Conservation (phyloP, 2,113 vertebrate genomes). For the Xiphophorus hellerii region DNA sequence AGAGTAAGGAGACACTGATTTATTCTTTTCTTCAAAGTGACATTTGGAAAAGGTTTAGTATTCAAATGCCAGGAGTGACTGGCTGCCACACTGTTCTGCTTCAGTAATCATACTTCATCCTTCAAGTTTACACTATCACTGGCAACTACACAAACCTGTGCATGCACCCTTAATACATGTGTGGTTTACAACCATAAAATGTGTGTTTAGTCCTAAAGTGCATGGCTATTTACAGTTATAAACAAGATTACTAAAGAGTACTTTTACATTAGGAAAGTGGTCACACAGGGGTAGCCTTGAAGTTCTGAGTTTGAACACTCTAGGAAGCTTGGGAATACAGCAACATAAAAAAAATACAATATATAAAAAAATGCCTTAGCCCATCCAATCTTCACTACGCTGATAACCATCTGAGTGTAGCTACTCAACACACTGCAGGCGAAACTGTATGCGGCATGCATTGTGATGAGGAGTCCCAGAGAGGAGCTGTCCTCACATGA, state of each 20-base stretch:
- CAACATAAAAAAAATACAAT: conserved; percentile 22
- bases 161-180: conserved; percentile 10
- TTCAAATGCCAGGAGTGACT: conserved; percentile 49
- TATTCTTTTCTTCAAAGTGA: conserved; percentile 63
- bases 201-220: conserved; percentile 6
- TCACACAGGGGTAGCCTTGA: conserved; percentile 20
- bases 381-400: conserved; percentile 59
- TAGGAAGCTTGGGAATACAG: conserved; percentile 28
- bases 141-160: not conserved
- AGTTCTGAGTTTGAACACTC: conserved; percentile 30
- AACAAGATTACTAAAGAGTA: conserved; percentile 10
- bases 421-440: conserved; percentile 53
- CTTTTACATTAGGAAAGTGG: conserved; percentile 16
- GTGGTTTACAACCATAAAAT: not conserved
- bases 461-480: conserved; percentile 51
- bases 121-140: conserved; percentile 28
- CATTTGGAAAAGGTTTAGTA: conserved; percentile 54
- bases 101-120: conserved; percentile 32
- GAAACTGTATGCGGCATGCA: conserved; percentile 52
- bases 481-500: conserved; percentile 38
- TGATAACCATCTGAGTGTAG: conserved; percentile 72
- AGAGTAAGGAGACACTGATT: conserved; percentile 41
- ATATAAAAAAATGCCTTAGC: conserved; percentile 50
- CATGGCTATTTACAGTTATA: conserved; percentile 1
- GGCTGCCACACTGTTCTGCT: conserved; percentile 46